These are phyloP conservation scores for Brachycybe producta DNA, from an alignment of 2,888 invertebrate genomes.

Conservation along the genomic window DNA sequence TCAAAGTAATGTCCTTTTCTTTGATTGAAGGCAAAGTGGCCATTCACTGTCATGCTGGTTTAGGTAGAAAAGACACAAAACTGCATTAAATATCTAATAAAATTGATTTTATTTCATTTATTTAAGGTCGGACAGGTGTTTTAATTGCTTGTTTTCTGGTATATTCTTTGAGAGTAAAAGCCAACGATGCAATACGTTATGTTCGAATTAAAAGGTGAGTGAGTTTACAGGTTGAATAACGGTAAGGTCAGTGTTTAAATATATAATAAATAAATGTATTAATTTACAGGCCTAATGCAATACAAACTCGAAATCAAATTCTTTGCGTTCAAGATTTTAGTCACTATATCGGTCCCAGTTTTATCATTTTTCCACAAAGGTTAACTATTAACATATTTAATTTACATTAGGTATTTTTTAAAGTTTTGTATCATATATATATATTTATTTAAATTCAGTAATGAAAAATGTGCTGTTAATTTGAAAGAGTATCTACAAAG, in stretches of 20 bases:
- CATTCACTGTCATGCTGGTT: slow-evolving; percentile 71
- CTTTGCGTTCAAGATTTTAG: slow-evolving; percentile 68
- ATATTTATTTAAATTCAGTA: background rate
- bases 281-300: slow-evolving; percentile 50
- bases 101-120: slow-evolving; percentile 16
- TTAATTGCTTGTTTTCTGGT: slow-evolving; percentile 75
- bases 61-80: slow-evolving; percentile 29
- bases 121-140: slow-evolving; percentile 65
- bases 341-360: slow-evolving; percentile 56
- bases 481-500: slow-evolving; percentile 54
- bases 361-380: slow-evolving; percentile 57
- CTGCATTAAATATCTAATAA: background rate
- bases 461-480: slow-evolving; percentile 43
- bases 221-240: slow-evolving; percentile 4
- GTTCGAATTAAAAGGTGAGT: slow-evolving; percentile 52
- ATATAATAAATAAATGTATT: background rate
- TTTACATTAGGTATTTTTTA: slow-evolving; percentile 17
- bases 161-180: slow-evolving; percentile 54
- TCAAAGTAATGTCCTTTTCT: slow-evolving; percentile 77
- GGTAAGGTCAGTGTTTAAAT: background rate
- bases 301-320: slow-evolving; percentile 72
- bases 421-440: background rate
- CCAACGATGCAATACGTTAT: slow-evolving; percentile 65
- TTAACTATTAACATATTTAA: slow-evolving; percentile 30
- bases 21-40: slow-evolving; percentile 67